Base-by-base conservation (phyloP, 2,797 vertebrate species). In the Rhabdophis nuchalis region DNA sequence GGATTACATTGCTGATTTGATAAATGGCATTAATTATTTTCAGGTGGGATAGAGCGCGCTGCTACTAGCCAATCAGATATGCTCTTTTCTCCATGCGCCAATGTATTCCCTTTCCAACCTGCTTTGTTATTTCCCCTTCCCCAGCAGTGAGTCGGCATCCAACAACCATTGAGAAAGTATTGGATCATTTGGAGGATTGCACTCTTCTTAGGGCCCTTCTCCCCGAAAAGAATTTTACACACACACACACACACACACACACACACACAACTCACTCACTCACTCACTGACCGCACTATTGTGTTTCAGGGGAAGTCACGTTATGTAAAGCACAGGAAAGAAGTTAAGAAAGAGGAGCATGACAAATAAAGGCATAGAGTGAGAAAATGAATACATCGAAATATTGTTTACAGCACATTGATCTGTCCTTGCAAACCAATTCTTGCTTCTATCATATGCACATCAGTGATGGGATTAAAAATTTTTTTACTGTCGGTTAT, bases 1-100 rank as follows among this genome's bases (percentile, higher is more conserved):
- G 89, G 92, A 11, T 85, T 90, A 94, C 95, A 95, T 89, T 25
- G n/a, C 61, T 87, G 9, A 0, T 53, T 58, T 53, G 57, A 11
- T 88, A 57, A 41, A 1, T 0, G 60, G 11, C n/a, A 52, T 94
- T 72, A 7, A 3, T 90, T 46, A 29, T 53, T 91, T 68, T 7
- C n/a, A 86, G 53, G n/a, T 64, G 60, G 60, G n/a, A 56, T 82
- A 82, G 72, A 46, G 20, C 46, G 23, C 20, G 4, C 1, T 82
- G 72, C 36, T 46, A 0, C 72, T 82, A 82, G 9, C 56, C 56
- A 58, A 46, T 41, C 56, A 88, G 57, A 4, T 52, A 77, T 5
- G 18, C 3, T 23, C 3, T 60, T 10, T 46, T 3, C 29, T 16
- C 27, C 18, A 41, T 41, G 29, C 14, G 16, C 53, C 77, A 60